phyloP scores from a whole-genome alignment of 2,888 invertebrate species.

The Tachystola acroxantha region DNA sequence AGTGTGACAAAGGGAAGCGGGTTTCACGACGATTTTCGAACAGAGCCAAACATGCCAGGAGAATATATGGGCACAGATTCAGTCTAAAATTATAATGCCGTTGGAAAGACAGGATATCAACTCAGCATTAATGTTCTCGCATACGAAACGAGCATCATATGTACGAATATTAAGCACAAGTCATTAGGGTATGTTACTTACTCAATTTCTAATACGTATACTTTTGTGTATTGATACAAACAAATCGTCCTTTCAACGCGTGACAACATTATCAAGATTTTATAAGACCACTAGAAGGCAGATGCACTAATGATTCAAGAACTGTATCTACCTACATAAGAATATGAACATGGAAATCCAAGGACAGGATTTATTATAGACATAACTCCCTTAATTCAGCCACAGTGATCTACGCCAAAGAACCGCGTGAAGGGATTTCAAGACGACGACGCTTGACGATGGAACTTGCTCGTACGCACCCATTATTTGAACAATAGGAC shows the following conservation, averaged over 20 bases:
- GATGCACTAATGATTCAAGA: no score
- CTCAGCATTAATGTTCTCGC: conserved; percentile 2
- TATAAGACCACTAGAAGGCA: no score
- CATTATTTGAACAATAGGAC: conserved; percentile 45
- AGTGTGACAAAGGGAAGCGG: conserved; percentile 34
- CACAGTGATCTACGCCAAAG: conserved; percentile 24
- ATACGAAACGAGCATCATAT: background rate
- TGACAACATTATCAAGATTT: no score
- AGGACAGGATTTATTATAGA: no score
- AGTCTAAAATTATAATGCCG: conserved; percentile 12
- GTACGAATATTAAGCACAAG: conserved; percentile 9
- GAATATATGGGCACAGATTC: conserved; percentile 9
- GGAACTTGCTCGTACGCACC: conserved; percentile 19
- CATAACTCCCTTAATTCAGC: conserved; percentile 3
- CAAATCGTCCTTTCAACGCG: no score
- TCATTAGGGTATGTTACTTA: no score
- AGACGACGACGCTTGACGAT: background rate
- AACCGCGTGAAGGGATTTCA: background rate
- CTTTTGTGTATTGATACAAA: no score
- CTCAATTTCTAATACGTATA: no score
- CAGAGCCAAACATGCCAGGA: conserved; percentile 10
- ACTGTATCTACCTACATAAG: no score
- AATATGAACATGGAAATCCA: no score
- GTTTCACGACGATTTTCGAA: conserved; percentile 29
- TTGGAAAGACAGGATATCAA: conserved; percentile 20